Conservation (phyloP, 2,113 vertebrate species). For the Sinocyclocheilus anophthalmus region DNA sequence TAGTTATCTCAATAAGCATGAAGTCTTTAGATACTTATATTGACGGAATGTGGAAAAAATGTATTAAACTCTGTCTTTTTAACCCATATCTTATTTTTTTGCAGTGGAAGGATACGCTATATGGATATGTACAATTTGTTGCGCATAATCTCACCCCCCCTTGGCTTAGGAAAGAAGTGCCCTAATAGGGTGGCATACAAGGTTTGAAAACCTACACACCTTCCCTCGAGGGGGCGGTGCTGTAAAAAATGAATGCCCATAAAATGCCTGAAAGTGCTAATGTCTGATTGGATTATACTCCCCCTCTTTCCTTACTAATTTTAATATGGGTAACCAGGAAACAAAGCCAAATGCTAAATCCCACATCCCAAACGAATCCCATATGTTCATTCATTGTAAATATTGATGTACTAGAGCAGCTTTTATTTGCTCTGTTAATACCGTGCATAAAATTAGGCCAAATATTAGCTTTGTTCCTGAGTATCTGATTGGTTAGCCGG, state of each 20-base stretch:
- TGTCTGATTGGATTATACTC: constrained; percentile 54
- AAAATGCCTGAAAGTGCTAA: constrained; percentile 44
- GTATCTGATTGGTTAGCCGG: constrained; percentile 60
- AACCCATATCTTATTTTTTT: constrained; percentile 80
- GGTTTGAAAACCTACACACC: constrained; percentile 85
- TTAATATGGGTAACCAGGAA: constrained; percentile 68
- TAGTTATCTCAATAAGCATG: neutral
- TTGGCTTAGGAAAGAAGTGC: constrained; percentile 97
- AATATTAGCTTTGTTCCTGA: constrained; percentile 46
- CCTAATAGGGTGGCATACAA: constrained; percentile 97
- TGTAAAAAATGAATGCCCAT: constrained; percentile 63
- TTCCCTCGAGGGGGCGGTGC: constrained; percentile 61
- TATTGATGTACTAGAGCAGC: neutral
- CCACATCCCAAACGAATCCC: constrained; percentile 7
- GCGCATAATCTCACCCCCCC: constrained; percentile 92
- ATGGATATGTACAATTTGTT: constrained; percentile 99
- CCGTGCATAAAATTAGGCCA: neutral
- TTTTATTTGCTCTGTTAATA: constrained; percentile 8
- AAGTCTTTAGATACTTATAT: neutral
- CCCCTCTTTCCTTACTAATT: constrained; percentile 62
- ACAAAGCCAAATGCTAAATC: constrained; percentile 65
- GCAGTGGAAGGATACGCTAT: constrained; percentile 93
- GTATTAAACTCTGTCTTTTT: constrained; percentile 53
- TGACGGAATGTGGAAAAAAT: constrained; percentile 3
- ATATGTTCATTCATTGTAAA: constrained; percentile 19